Base-by-base conservation (phyloP, 1,140 invertebrate species). In the Pteromalus puparum region DNA sequence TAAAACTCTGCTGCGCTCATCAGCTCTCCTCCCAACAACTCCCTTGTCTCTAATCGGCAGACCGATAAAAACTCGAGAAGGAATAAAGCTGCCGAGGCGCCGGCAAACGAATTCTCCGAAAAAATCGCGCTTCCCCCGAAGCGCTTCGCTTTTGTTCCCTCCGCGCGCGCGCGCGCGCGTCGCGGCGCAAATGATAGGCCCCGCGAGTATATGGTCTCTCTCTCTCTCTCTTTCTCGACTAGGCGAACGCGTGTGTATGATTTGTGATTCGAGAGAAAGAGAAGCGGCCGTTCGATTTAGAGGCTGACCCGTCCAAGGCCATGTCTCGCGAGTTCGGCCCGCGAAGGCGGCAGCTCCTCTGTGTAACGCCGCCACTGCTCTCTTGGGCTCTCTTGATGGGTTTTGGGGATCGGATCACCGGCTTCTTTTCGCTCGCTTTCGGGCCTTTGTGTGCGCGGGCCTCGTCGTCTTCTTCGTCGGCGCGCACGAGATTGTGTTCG, bases 241-340 rank as follows among this genome's bases (percentile, higher is more conserved):
- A 61, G 53, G 53, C 53, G 42, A 65, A 70, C 75, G 24, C 82
- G 67, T 46, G 82, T 86, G 86, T 88, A 88, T 88, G 87, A 90
- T 90, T 90, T 89, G 87, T 88, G 89, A 90, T 87, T 90, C 83
- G 87, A 82, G 65, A 68, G 30, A 68, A n/a, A 24, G 77, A 67
- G 78, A 85, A 79, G 87, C 53, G 78, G 83, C 86, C 89, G 87
- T 89, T 79, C 84, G 90, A 89, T 89, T 91, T 89, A 86, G 89
- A 90, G 87, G 89, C 87, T 87, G 83, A 89, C 84, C 85, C 75
- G 46, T 87, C 86, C 88, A 92, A 90, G 91, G 87, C 89, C 90
- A 89, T 86, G 46, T 87, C 83, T 12, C 67, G 26, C 28, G 67
- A 28, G n/a, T 2, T 28, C 26, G 67, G 24, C 28, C 67, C 13